These are phyloP conservation scores for Perca fluviatilis DNA, from an alignment of 2,113 vertebrate genomes.

Conservation along the genomic window DNA sequence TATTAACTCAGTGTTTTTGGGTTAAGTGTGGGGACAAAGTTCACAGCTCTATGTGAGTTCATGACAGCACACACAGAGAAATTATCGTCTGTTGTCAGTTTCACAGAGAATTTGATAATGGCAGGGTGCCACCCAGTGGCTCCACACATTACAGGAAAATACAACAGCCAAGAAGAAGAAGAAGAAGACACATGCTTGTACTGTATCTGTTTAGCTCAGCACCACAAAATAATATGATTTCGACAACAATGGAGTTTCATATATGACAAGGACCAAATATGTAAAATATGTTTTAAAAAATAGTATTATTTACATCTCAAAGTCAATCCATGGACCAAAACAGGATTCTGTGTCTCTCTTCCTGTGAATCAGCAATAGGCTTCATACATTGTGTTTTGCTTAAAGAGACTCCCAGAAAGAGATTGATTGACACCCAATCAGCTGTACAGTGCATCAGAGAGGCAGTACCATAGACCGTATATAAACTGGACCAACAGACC, in stretches of 20 bases:
- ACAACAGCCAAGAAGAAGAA: not conserved
- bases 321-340: not conserved
- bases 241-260: not conserved
- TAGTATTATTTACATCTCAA: not conserved
- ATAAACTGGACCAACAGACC: too few relatives aligned
- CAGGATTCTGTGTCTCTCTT: not conserved
- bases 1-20: conserved; percentile 1
- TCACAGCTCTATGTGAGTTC: not conserved
- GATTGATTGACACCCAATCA: not conserved
- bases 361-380: not conserved
- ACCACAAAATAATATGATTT: not conserved
- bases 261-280: conserved; percentile 3
- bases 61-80: not conserved
- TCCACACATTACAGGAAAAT: not conserved
- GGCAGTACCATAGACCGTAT: too few relatives aligned
- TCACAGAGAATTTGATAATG: conserved; percentile 3
- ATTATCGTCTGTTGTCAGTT: conserved; percentile 5
- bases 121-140: conserved; percentile 66
- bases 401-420: not conserved
- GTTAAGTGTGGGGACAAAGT: conserved; percentile 3
- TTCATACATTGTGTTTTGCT: not conserved
- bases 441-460: not conserved
- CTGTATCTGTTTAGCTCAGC: not conserved
- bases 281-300: not conserved
- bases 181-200: not conserved